Evolutionary conservation across 2,888 invertebrate genomes (phyloP), one percentile per base, ranked within the genome.

Genomic region (Proisotoma minuta): DNA sequence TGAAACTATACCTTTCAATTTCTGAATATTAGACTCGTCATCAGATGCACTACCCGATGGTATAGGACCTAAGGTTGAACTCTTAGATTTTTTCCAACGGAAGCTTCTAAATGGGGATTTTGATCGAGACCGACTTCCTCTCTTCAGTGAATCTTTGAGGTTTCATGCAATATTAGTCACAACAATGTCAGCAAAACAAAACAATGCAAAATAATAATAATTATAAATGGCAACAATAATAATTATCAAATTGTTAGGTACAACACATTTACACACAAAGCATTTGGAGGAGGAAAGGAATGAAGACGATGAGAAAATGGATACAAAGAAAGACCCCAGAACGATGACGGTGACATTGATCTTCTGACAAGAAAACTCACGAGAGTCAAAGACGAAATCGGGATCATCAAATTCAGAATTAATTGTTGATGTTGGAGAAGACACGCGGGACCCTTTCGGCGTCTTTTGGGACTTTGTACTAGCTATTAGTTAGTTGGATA

Each of bases 101-200:
- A 91, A 91, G 82, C 90, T 91, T 78, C 91, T 84, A 86, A 93
- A 93, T 12, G 93, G 93, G 76, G 92, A 92, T 83, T 92, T 92
- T 83, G 92, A 92, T 76, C 93, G 86, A 75, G 92, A 90, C 74
- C 91, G 86, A 48, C 88, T 86, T 84, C 89, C 89, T 76, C 77
- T 76, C 73, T 74, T 75, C n/a, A n/a, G n/a, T 56, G 66, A 58
- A 43, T 66, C 63, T 47, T 63, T 59, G 53, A 52, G 58, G n/a
- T n/a, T n/a, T n/a, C 60, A 59, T 59, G 57, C 57, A 47, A 64
- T 26, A 60, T 67, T 49, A 51, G 56, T 69, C 53, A 65, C 57
- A 52, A 39, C 52, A 15, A 61, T 49, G 40, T 15, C 26, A 52
- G 27, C 51, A 59, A 57, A 62, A 56, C 56, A 60, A 23, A 40